Evolutionary conservation across 1,140 invertebrate genomes (phyloP).

Genomic region (Vanessa tameamea): DNA sequence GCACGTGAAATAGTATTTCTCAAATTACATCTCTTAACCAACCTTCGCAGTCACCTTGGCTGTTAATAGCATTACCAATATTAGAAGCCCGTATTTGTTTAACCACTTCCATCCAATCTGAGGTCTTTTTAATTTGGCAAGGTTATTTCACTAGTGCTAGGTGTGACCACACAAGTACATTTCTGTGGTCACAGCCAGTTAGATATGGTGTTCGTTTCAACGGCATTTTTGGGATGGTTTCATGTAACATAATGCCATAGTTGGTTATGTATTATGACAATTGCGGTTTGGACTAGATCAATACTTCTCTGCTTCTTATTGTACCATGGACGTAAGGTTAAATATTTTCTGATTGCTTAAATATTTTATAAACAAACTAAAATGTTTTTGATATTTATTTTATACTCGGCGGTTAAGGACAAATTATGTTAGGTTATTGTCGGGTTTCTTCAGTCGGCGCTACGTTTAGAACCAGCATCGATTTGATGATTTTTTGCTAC

Average conservation of each 20-base stretch:
- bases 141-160: slow-evolving; percentile 21
- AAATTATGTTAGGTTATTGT: no score
- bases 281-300: slow-evolving; percentile 43
- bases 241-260: slow-evolving; percentile 45
- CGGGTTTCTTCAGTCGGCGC: no score
- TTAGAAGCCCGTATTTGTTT: slow-evolving; percentile 30
- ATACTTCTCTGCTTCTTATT: background rate
- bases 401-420: no score
- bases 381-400: background rate
- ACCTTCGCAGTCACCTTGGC: slow-evolving; percentile 55
- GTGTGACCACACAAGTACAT: slow-evolving; percentile 44
- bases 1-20: slow-evolving; percentile 49
- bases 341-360: background rate
- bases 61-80: slow-evolving; percentile 14
- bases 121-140: slow-evolving; percentile 38
- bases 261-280: slow-evolving; percentile 39
- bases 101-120: slow-evolving; percentile 32
- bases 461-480: no score
- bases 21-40: slow-evolving; percentile 46
- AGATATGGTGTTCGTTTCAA: slow-evolving; percentile 54
- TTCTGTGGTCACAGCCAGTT: slow-evolving; percentile 58
- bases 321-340: background rate
- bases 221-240: slow-evolving; percentile 69
- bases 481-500: no score
- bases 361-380: background rate